Evolutionary conservation across 2,797 vertebrate genomes (phyloP), one percentile per base, ranked within the genome.

Genomic region (Bufotes viridis): DNA sequence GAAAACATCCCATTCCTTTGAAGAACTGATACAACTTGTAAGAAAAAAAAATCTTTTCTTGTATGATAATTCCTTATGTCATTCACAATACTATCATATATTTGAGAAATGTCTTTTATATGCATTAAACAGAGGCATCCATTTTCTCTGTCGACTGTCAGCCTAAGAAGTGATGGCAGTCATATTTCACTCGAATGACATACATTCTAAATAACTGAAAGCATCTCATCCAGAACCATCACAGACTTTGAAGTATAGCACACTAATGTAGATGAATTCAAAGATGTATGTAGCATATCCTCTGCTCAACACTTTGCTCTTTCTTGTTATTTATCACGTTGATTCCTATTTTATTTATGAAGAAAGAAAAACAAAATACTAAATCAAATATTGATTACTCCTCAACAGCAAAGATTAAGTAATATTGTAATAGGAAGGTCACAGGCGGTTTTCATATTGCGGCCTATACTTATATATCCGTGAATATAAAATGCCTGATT

Each of bases 101-200:
- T 82, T 86, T 89, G 78, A 82, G 72, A 86, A 78, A 85, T 86
- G 79, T 82, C 72, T 89, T 89, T 82, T 89, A 60, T 82, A 86
- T 89, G 88, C 88, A 89, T 89, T 89, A 89, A 86, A 89, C 84
- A 86, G 86, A 86, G 61, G 88, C 88, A 89, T 86, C 87, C 82
- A 89, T 89, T 82, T 89, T 86, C 87, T 82, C 79, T 89, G 57
- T 78, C 26, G 57, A 67, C 84, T 86, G 58, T 69, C 70, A 82
- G 74, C 78, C 70, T 82, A 51, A 76, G 78, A 76, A 86, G 69
- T 89, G 58, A 86, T 89, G 84, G 84, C 72, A 70, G 63, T 82
- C 84, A 86, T 86, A 89, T 89, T 82, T 89, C 88, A 89, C 58
- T 22, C 42, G 70, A 69, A 86, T 86, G 88, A 81, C 88, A 86